Percentiles rank a stretch among this genome's conserved stretches.
phyloP scores from a whole-genome alignment of 2,113 vertebrate genomes.

The Ahaetulla prasina region DNA sequence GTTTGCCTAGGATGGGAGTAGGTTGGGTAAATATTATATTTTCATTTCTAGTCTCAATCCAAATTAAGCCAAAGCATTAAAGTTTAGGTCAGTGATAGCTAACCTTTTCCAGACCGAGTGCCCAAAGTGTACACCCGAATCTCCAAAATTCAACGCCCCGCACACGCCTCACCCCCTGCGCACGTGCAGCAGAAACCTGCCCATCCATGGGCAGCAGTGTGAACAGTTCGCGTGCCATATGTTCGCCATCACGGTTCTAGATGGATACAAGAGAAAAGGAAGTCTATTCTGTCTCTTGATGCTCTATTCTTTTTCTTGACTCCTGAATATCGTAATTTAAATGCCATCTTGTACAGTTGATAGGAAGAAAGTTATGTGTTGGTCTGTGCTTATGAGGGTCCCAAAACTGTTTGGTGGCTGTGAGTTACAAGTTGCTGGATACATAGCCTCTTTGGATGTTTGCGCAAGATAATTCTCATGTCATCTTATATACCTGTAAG shows the following conservation, averaged over 20 bases:
- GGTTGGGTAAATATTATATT: neutral
- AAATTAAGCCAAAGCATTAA: neutral
- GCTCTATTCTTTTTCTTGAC: neutral
- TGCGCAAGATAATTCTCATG: neutral
- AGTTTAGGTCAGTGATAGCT: too few relatives aligned
- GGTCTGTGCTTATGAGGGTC: neutral
- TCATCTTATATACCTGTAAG: neutral
- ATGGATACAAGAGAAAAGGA: neutral
- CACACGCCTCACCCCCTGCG: too few relatives aligned
- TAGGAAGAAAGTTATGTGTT: neutral
- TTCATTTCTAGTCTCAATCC: neutral
- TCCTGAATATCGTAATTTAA: neutral
- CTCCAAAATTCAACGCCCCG: too few relatives aligned
- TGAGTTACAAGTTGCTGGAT: neutral
- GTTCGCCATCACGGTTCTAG: neutral
- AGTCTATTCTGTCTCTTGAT: neutral
- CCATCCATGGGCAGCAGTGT: too few relatives aligned
- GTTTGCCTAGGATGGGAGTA: neutral
- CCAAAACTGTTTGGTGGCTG: neutral
- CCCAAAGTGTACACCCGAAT: too few relatives aligned
- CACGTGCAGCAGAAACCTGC: too few relatives aligned
- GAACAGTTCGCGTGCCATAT: accelerated
- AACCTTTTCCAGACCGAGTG: too few relatives aligned
- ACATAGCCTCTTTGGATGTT: neutral
- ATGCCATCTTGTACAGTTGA: neutral